Base-by-base conservation (phyloP, 2,797 vertebrate genomes). In the Rhabdomys pumilio region DNA sequence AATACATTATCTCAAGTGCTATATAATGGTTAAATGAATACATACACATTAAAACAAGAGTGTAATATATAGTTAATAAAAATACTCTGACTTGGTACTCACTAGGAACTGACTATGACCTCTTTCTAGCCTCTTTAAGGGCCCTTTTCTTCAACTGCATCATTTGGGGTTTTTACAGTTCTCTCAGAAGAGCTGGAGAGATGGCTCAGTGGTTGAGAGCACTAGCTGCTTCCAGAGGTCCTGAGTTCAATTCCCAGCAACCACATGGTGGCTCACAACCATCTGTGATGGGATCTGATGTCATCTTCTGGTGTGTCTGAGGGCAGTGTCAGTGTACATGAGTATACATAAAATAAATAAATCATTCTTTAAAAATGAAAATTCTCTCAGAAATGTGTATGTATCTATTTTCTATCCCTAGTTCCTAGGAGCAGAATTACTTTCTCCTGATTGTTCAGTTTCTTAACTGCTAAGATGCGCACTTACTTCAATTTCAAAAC, bases 101-200 rank as follows among this genome's bases (percentile, higher is more conserved):
- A 80, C 65, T 19, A 76, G 88, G 76, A 95, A 87, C 41, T 72
- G 82, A 91, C 24, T 93, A 77, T 38, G 11, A 77, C 76, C 4
- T 96, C 76, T 83, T 83, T 22, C 15, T 41, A 59, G 41, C 38
- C 22, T 69, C 17, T 76, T 79, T 61, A 41, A n/a, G 73, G n/a
- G 26, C 55, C 63, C 73, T 19, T 44, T 44, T 47, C 44, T 20
- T 50, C 63, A 89, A 73, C 72, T 88, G 69, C 41, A 77, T 47
- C 11, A 79, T n/a, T 69, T 73, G 61, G 63, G 19, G 55, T 63
- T 93, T 86, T 55, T 47, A 86, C 79, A 69, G 59, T 89, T 89
- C 26, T 3, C 53, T 41, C 22, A 38, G 26, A 79, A 84, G 55
- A 12, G 8, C 55, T 55, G 55, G 55, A 55, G 55, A 15, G 55